Evolutionary conservation across 1,140 invertebrate species (phyloP).

Genomic region (Caerostris darwini): DNA sequence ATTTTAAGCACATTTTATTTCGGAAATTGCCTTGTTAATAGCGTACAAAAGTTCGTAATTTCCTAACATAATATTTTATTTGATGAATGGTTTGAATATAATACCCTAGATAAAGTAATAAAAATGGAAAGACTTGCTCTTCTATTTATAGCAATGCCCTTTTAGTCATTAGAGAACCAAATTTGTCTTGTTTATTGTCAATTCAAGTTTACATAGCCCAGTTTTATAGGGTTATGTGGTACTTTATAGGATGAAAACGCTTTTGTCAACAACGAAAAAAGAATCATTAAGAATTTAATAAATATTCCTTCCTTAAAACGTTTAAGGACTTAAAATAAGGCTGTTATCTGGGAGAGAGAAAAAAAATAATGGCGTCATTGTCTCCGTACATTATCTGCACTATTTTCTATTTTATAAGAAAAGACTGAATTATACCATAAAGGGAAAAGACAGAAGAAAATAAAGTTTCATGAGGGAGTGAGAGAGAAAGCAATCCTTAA

Average conservation of each 20-base stretch:
- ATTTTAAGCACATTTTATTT: too few relatives aligned
- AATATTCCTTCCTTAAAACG: conserved; percentile 17
- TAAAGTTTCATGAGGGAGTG: not conserved
- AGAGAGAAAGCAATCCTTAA: not conserved
- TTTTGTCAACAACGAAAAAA: conserved; percentile 26
- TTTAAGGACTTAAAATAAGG: conserved; percentile 29
- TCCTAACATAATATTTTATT: not conserved
- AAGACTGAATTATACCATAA: not conserved
- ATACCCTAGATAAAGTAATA: not conserved
- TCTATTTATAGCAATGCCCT: not conserved
- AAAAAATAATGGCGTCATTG: conserved; percentile 26
- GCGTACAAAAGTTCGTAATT: not conserved
- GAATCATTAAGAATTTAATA: conserved; percentile 23
- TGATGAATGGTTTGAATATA: conserved; percentile 7
- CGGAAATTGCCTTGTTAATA: not conserved
- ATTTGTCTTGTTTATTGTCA: conserved; percentile 49
- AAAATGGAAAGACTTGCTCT: not conserved
- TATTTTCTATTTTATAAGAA: not conserved
- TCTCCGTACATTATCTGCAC: conserved; percentile 1
- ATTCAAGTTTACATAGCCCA: not conserved
- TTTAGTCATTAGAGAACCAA: conserved; percentile 11
- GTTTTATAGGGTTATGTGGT: conserved; percentile 18
- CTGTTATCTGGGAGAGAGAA: not conserved
- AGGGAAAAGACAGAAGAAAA: not conserved
- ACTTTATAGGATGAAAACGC: not conserved